Percentiles rank a stretch among this genome's conserved stretches.
phyloP scores from a whole-genome alignment of 2,113 vertebrate species.

The Aptenodytes patagonicus region DNA sequence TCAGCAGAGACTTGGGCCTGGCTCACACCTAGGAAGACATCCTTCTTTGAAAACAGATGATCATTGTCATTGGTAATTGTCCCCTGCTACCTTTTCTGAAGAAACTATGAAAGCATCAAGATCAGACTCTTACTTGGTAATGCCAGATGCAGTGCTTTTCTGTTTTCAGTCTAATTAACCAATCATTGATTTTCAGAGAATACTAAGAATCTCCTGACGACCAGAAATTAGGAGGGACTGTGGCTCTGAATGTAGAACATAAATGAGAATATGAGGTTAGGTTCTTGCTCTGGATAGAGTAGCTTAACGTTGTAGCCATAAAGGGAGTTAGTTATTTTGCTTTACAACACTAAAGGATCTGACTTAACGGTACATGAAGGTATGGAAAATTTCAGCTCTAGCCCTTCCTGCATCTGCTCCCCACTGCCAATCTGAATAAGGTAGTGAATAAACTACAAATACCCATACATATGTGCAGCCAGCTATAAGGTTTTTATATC shows the following conservation, averaged over 20 bases:
- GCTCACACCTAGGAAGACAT: background rate
- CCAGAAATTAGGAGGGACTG: background rate
- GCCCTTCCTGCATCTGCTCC: background rate
- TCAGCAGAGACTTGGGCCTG: background rate
- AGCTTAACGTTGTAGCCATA: background rate
- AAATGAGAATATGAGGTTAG: background rate
- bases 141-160: accelerated
- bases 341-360: background rate
- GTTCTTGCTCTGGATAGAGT: background rate
- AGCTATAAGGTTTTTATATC: background rate
- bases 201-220: background rate
- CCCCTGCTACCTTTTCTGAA: background rate
- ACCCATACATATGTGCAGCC: background rate
- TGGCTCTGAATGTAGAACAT: background rate
- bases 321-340: background rate
- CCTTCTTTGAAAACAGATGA: background rate
- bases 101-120: background rate
- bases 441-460: background rate
- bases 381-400: background rate
- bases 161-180: background rate
- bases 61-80: background rate
- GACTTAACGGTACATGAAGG: background rate
- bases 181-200: background rate
- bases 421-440: background rate
- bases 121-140: background rate